Evolutionary conservation across 1,140 invertebrate genomes (phyloP).

Genomic region (Zaprionus camerounensis): DNA sequence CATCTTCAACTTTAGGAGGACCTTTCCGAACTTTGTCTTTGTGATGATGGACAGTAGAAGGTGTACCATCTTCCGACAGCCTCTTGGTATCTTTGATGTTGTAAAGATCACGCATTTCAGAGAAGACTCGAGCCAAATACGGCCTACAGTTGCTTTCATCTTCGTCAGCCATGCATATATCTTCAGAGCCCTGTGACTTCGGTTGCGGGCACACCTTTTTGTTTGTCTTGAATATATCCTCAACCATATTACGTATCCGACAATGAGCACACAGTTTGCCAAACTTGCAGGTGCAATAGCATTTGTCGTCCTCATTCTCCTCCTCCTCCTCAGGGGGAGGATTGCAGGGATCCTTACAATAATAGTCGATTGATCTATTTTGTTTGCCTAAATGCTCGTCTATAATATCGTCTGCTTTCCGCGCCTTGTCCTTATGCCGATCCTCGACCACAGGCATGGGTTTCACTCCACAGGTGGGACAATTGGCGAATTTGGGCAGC

Average conservation of each 20-base stretch:
- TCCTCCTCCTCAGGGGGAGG: background rate
- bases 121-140: conserved; percentile 65
- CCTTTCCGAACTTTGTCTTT: no score
- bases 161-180: conserved; percentile 37
- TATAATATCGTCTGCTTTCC: conserved; percentile 48
- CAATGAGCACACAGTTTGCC: conserved; percentile 63
- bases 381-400: conserved; percentile 35
- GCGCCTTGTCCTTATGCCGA: background rate
- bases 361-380: background rate
- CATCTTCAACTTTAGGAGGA: no score
- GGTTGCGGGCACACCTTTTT: conserved; percentile 17
- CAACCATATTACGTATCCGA: conserved; percentile 59
- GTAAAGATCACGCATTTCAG: conserved; percentile 64
- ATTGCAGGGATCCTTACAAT: conserved; percentile 36
- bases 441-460: conserved; percentile 31
- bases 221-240: conserved; percentile 51
- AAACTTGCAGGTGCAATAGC: conserved; percentile 60
- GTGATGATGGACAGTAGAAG: background rate
- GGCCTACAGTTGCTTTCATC: conserved; percentile 50
- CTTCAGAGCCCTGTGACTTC: conserved; percentile 38
- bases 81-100: conserved; percentile 45
- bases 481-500: conserved; percentile 57
- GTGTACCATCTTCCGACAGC: conserved; percentile 2
- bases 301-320: background rate
- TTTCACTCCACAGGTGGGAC: conserved; percentile 48